Evolutionary conservation across 2,888 invertebrate genomes (phyloP), one percentile per base, ranked within the genome.

Genomic region (Cerastis leucographa): DNA sequence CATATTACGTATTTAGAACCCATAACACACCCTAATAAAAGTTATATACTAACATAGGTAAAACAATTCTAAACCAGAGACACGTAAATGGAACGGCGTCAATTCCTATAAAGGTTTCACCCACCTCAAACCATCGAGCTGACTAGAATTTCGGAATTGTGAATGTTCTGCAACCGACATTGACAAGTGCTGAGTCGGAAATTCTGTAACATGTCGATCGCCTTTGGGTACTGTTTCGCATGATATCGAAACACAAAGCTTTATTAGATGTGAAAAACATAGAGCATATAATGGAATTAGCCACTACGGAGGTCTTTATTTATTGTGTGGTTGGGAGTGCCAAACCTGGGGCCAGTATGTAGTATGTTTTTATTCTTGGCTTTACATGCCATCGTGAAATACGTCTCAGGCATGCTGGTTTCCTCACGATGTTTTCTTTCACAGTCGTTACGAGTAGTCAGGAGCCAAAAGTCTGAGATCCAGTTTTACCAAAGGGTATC

Each of bases 41-140:
- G n/a, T n/a, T n/a, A n/a, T n/a, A n/a, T n/a, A n/a, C n/a, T n/a
- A n/a, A 46, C 11, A 42, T n/a, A 51, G 4, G 5, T 8, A 42
- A 66, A 59, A 62, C 42, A 67, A 76, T 66, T n/a, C 22, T 9
- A 11, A 56, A 78, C 49, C 68, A 85, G 69, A 79, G 78, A 83
- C 80, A 78, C 68, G 59, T 65, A 76, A 80, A 69, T 67, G 61
- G 76, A 81, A 81, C 70, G 14, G 70, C 76, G 74, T 77, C 79
- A 80, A 72, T 82, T 59, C 67, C 73, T 68, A 72, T 83, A 79
- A 73, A 76, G 75, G 75, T 49, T 77, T 75, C 68, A 61, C 70
- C 70, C 78, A 83, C 80, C 80, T 85, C 56, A 61, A 74, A 66
- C 59, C 67, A 64, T 62, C 12, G 54, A 25, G 11, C 56, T 71